A percentile compares a stretch with the other conserved stretches of the same genome.
These are phyloP conservation scores for Leptogaster cylindrica DNA, from an alignment of 2,888 invertebrate species.

Conservation along the genomic window DNA sequence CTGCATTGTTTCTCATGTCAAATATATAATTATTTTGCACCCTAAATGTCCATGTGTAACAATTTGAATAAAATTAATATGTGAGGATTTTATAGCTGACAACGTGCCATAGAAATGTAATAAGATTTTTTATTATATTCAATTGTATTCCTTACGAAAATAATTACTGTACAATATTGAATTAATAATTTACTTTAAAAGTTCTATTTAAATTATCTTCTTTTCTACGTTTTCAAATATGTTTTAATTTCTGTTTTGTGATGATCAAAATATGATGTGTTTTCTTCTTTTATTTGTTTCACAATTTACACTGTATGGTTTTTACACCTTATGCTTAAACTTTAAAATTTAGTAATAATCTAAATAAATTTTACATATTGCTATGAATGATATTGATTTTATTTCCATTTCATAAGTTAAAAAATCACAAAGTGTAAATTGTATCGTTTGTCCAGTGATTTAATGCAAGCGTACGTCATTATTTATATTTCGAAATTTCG, in stretches of 20 bases:
- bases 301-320: conserved; percentile 5
- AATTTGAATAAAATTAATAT: conserved; percentile 28
- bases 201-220: conserved; percentile 22
- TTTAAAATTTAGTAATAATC: no score
- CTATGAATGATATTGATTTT: no score
- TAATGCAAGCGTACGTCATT: conserved; percentile 26
- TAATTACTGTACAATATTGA: conserved; percentile 33
- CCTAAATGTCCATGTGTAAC: conserved; percentile 19
- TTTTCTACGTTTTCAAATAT: conserved; percentile 18
- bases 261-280: conserved; percentile 7
- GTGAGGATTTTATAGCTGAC: conserved; percentile 37
- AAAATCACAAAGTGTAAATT: no score
- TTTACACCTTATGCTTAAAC: no score
- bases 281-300: conserved; percentile 11
- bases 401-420: no score
- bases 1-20: neutral
- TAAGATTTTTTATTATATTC: conserved; percentile 27
- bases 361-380: no score
- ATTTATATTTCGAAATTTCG: conserved; percentile 10
- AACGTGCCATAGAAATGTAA: conserved; percentile 35
- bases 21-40: conserved; percentile 21
- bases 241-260: conserved; percentile 19
- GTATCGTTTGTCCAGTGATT: no score
- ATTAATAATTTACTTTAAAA: conserved; percentile 19
- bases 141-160: conserved; percentile 21